phyloP scores from a whole-genome alignment of 2,888 invertebrate species.

The Aspidiotus destructor region DNA sequence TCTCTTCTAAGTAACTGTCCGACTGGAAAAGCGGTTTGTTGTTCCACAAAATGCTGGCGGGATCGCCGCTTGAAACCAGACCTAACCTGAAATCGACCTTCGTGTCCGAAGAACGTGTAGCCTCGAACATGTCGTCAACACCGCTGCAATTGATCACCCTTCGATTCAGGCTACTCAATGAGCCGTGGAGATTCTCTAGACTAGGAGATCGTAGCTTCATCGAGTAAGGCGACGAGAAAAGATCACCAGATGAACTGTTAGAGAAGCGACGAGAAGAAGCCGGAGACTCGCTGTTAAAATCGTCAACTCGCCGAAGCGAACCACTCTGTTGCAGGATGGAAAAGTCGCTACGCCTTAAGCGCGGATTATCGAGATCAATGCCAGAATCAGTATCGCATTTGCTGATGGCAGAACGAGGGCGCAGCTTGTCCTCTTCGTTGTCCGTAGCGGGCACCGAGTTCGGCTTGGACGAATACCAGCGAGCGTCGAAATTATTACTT shows the following conservation, averaged over 20 bases:
- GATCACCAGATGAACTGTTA: constrained; percentile 38
- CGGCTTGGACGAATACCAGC: constrained; percentile 63
- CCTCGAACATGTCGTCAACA: constrained; percentile 12
- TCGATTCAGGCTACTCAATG: constrained; percentile 38
- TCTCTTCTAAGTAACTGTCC: constrained; percentile 38
- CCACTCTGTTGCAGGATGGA: constrained; percentile 31
- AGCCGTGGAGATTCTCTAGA: constrained; percentile 57
- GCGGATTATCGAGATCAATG: constrained; percentile 37
- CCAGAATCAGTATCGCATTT: constrained; percentile 39
- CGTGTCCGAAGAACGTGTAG: background rate
- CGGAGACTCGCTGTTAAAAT: constrained; percentile 23
- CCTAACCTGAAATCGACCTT: constrained; percentile 24
- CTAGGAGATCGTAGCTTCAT: constrained; percentile 41
- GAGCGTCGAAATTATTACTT: constrained; percentile 56
- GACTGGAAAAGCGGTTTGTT: constrained; percentile 27
- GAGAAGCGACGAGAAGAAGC: constrained; percentile 32
- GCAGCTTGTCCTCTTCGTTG: constrained; percentile 40
- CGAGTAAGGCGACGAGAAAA: constrained; percentile 36
- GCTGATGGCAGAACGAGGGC: constrained; percentile 34
- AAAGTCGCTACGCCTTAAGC: constrained; percentile 21
- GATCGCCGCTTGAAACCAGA: constrained; percentile 13
- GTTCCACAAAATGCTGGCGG: constrained; percentile 16
- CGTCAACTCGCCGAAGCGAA: constrained; percentile 20
- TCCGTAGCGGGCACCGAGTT: constrained; percentile 51
- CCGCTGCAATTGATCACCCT: background rate